Conservation (phyloP, 2,888 invertebrate genomes). For the Rotaria sp. region DNA sequence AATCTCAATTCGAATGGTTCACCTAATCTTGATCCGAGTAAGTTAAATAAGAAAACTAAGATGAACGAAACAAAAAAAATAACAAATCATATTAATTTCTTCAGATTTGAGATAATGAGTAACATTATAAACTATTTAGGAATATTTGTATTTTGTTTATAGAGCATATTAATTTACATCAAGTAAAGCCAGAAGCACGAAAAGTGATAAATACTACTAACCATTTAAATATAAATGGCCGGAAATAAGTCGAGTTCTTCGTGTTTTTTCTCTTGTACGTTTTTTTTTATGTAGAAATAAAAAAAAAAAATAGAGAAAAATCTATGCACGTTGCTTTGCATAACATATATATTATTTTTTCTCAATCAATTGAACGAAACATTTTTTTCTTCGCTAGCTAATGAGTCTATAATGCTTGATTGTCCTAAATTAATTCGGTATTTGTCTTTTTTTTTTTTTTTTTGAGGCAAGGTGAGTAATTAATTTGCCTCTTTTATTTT, state of each 20-base stretch:
- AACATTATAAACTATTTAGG: too few relatives aligned
- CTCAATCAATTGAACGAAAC: background rate
- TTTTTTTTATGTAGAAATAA: too few relatives aligned
- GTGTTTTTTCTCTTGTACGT: background rate
- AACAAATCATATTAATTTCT: too few relatives aligned
- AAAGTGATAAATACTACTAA: background rate
- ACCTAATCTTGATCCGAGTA: conserved; percentile 29
- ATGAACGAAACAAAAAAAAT: background rate
- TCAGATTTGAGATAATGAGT: too few relatives aligned
- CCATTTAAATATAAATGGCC: background rate
- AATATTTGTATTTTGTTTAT: background rate
- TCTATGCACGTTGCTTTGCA: background rate
- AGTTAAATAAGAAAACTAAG: background rate
- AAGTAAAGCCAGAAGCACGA: background rate
- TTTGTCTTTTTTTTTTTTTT: background rate
- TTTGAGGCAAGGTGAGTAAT: background rate
- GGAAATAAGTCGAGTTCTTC: background rate
- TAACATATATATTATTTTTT: background rate
- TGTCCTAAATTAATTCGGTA: background rate
- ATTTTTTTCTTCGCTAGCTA: background rate
- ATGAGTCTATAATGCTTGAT: background rate
- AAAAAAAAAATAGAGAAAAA: background rate
- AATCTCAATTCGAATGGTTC: conserved; percentile 22
- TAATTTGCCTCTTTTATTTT: background rate
- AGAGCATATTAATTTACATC: background rate